These are phyloP conservation scores for Lagopus leucura DNA, from an alignment of 2,113 vertebrate genomes.

Conservation along the genomic window DNA sequence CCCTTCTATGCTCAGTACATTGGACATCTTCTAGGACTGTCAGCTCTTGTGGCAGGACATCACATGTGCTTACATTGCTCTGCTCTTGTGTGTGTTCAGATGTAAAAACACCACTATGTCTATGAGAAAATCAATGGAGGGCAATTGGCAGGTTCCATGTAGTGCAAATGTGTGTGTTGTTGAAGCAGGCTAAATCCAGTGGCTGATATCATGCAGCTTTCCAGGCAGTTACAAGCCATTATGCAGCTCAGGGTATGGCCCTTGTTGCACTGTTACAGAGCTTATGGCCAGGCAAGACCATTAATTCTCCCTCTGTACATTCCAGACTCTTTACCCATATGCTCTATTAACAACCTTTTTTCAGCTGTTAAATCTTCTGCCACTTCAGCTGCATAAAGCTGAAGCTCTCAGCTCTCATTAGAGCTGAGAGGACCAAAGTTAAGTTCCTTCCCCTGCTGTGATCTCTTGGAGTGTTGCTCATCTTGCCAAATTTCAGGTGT, in stretches of 20 bases:
- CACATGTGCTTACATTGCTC: background rate
- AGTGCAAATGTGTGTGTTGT: constrained; percentile 41
- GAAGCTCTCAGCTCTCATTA: background rate
- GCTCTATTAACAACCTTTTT: background rate
- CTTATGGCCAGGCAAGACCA: background rate
- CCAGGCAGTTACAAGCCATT: background rate
- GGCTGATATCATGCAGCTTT: constrained; percentile 14
- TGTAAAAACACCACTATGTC: constrained; percentile 2
- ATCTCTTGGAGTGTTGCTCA: background rate
- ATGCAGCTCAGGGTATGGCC: background rate
- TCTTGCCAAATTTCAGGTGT: background rate
- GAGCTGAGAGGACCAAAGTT: background rate
- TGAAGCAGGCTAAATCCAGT: constrained; percentile 38
- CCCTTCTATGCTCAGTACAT: background rate
- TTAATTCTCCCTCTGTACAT: background rate
- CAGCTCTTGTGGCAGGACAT: background rate
- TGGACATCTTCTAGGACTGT: background rate
- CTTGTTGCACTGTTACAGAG: constrained; percentile 24
- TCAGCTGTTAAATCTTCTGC: background rate
- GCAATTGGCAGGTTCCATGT: constrained; percentile 55
- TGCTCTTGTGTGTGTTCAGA: background rate
- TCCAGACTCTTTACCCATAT: background rate
- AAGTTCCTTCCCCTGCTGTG: background rate
- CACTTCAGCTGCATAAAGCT: background rate
- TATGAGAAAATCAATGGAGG: constrained; percentile 49